A percentile compares a stretch with the other conserved stretches of the same genome.
These are phyloP conservation scores for Chouioia cunea DNA, from an alignment of 2,888 invertebrate species.

Conservation along the genomic window DNA sequence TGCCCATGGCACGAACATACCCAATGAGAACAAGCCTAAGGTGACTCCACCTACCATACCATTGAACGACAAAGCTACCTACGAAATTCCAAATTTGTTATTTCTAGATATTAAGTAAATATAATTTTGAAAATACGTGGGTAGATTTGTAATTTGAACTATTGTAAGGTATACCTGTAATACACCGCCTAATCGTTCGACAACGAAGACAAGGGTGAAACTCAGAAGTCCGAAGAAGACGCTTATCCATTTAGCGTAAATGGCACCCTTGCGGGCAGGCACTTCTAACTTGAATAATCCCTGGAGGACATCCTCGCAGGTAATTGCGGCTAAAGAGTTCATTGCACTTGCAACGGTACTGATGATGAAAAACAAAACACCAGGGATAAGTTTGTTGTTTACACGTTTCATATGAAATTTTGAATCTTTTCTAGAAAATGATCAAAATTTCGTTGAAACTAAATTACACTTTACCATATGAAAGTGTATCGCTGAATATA, in stretches of 20 bases:
- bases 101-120: not conserved
- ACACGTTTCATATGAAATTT: not conserved
- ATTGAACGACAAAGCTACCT: constrained; percentile 87
- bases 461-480: not conserved
- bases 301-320: constrained; percentile 87
- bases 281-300: constrained; percentile 80
- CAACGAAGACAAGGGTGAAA: constrained; percentile 86
- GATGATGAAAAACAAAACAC: constrained; percentile 53
- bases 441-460: constrained; percentile 7
- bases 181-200: constrained; percentile 88
- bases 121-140: not conserved
- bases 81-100: constrained; percentile 11
- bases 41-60: constrained; percentile 92
- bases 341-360: constrained; percentile 97
- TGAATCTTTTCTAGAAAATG: constrained; percentile 20
- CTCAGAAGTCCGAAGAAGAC: constrained; percentile 80
- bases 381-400: constrained; percentile 3
- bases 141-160: not conserved
- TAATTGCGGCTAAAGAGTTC: constrained; percentile 92
- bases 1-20: constrained; percentile 90
- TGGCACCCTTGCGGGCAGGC: constrained; percentile 82
- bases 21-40: constrained; percentile 87
- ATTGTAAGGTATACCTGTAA: constrained; percentile 73
- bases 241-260: constrained; percentile 78
- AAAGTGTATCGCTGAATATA: too few species aligned